A percentile compares a stretch with the other conserved stretches of the same genome.
phyloP scores from a whole-genome alignment of 2,888 invertebrate species.

The Tillus elongatus region DNA sequence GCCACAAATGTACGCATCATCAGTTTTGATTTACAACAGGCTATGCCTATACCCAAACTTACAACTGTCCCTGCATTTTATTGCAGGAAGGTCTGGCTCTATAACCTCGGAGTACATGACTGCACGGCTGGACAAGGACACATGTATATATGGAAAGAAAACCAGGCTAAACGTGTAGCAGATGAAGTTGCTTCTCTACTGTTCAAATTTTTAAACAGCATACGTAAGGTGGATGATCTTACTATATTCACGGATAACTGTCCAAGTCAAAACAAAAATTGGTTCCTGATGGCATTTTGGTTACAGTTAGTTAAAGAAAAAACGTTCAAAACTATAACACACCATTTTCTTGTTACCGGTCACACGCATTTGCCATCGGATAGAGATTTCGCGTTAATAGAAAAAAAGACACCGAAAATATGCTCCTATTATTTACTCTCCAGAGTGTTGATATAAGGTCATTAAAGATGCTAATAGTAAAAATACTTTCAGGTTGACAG shows the following conservation, averaged over 20 bases:
- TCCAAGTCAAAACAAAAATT: constrained; percentile 5
- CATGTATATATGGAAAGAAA: constrained; percentile 20
- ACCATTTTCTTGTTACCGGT: constrained; percentile 11
- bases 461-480: constrained; percentile 8
- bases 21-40: background rate
- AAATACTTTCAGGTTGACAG: background rate
- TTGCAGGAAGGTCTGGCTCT: constrained; percentile 20
- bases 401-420: constrained; percentile 11
- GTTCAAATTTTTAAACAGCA: constrained; percentile 16
- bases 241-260: background rate
- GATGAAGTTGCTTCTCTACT: constrained; percentile 18
- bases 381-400: constrained; percentile 10
- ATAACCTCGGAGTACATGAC: constrained; percentile 23
- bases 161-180: constrained; percentile 18
- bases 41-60: constrained; percentile 2
- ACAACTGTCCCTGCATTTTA: constrained; percentile 20
- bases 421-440: constrained; percentile 6
- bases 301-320: constrained; percentile 10
- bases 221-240: background rate
- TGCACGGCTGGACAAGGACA: constrained; percentile 16
- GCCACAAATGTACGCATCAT: constrained; percentile 7
- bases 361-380: constrained; percentile 11
- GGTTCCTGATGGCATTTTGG: constrained; percentile 8
- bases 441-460: constrained; percentile 8
- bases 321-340: constrained; percentile 10